These are phyloP conservation scores for Sinocyclocheilus anophthalmus DNA, from an alignment of 2,113 vertebrate genomes.

Conservation along the genomic window DNA sequence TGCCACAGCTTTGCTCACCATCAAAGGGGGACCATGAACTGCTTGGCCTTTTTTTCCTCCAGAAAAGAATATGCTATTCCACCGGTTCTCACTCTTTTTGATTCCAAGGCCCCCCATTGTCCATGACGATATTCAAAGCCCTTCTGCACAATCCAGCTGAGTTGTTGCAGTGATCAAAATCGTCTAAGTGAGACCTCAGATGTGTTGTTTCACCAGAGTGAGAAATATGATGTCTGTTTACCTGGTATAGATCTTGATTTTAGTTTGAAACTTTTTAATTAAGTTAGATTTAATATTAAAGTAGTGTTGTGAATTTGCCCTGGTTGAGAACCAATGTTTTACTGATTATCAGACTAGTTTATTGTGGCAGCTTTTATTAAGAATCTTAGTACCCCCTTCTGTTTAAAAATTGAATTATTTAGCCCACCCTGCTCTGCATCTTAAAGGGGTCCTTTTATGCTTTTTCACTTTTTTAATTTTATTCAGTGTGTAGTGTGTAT, in stretches of 20 bases:
- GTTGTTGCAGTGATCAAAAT: background rate
- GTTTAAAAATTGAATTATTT: constrained; percentile 7
- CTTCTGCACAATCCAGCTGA: background rate
- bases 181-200: background rate
- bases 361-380: background rate
- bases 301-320: background rate
- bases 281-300: background rate
- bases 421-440: too few relatives aligned
- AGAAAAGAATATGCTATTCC: background rate
- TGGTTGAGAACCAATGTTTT: background rate
- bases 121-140: background rate
- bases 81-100: background rate
- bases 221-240: background rate
- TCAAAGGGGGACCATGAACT: too few relatives aligned
- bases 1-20: background rate
- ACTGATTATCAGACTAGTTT: background rate
- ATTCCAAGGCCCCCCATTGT: background rate
- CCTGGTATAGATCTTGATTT: background rate
- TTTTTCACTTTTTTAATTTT: too few relatives aligned
- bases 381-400: constrained; percentile 13
- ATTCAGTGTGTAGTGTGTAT: too few relatives aligned
- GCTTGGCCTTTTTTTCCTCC: background rate
- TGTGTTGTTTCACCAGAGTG: background rate
- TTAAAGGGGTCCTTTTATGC: too few relatives aligned
- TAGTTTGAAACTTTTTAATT: background rate